phyloP scores from a whole-genome alignment of 2,888 invertebrate species.

The Drosophila borealis region DNA sequence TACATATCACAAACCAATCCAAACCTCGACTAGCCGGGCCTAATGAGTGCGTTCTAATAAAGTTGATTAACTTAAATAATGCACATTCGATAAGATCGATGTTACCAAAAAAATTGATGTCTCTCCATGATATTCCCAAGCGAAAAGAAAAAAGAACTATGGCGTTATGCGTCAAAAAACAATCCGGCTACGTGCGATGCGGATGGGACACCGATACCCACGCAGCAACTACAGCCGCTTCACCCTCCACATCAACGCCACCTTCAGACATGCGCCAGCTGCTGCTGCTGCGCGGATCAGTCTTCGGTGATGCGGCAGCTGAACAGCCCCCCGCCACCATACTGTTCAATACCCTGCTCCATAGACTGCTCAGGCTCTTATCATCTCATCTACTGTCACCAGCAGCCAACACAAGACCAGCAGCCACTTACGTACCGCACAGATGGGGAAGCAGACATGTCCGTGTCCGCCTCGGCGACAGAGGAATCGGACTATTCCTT shows the following conservation, averaged over 20 bases:
- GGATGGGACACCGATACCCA: constrained; percentile 66
- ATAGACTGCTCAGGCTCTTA: constrained; percentile 60
- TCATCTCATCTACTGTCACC: constrained; percentile 30
- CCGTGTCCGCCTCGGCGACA: constrained; percentile 26
- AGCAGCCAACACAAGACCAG: constrained; percentile 39
- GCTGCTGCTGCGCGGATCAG: constrained; percentile 46
- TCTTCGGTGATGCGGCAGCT: constrained; percentile 45
- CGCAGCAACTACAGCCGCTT: constrained; percentile 82
- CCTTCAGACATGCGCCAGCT: constrained; percentile 61
- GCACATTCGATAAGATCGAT: constrained; percentile 85
- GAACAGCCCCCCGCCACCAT: constrained; percentile 67
- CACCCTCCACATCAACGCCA: constrained; percentile 82
- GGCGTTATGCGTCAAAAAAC: constrained; percentile 85
- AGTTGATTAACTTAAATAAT: constrained; percentile 84
- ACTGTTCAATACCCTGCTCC: constrained; percentile 58
- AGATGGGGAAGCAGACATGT: constrained; percentile 43
- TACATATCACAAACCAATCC: constrained; percentile 33
- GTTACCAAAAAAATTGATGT: constrained; percentile 85
- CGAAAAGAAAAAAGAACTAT: constrained; percentile 85
- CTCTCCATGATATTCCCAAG: constrained; percentile 85
- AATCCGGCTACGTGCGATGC: constrained; percentile 76
- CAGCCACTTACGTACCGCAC: constrained; percentile 26
- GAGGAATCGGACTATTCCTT: constrained; percentile 57
- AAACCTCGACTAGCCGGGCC: constrained; percentile 54
- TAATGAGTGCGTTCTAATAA: constrained; percentile 62